Evolutionary conservation across 2,797 vertebrate genomes (phyloP), one percentile per base, ranked within the genome.

Genomic region (Muscicapa comitata): DNA sequence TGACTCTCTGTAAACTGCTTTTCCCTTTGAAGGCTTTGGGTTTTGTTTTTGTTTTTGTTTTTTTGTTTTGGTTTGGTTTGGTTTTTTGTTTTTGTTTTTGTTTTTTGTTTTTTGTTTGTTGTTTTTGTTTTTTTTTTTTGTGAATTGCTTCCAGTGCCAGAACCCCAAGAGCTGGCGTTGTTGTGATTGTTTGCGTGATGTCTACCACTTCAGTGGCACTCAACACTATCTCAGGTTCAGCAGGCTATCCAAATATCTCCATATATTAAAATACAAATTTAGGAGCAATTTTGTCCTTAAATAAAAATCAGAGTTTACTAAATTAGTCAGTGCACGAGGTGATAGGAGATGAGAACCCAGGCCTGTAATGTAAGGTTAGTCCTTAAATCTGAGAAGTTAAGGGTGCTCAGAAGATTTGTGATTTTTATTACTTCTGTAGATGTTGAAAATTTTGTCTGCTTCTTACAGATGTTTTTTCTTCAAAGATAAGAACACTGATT

Each of bases 91-190:
- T 48, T 48, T 48, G 14, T 47, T 24, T 47, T 24, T 47, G 9
- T 40, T 19, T 6, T 8, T 28, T 42, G 25, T n/a, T n/a, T n/a
- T n/a, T n/a, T n/a, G n/a, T n/a, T n/a, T n/a, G n/a, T n/a, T 42
- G 17, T 17, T 42, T 42, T 42, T 10, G 7, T 11, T 37, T 50
- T 45, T 29, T 6, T 9, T 28, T 42, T 28, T 23, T 47, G 20
- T 48, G 54, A 67, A 35, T 43, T 65, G 31, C 31, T 59, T 11
- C 16, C 47, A 12, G 20, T 45, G 28, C 23, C 33, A 50, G 66
- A 65, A 29, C 43, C 57, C 10, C n/a, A 42, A 3, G 58, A 11
- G 11, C 50, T 24, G 7, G 6, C 0, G 0, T 1, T 57, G 15
- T 11, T 40, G 33, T 13, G 37, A 48, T 11, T 31, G 24, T 37